Base-by-base conservation (phyloP, 2,113 vertebrate species). In the Cyanoramphus novaezelandiae region DNA sequence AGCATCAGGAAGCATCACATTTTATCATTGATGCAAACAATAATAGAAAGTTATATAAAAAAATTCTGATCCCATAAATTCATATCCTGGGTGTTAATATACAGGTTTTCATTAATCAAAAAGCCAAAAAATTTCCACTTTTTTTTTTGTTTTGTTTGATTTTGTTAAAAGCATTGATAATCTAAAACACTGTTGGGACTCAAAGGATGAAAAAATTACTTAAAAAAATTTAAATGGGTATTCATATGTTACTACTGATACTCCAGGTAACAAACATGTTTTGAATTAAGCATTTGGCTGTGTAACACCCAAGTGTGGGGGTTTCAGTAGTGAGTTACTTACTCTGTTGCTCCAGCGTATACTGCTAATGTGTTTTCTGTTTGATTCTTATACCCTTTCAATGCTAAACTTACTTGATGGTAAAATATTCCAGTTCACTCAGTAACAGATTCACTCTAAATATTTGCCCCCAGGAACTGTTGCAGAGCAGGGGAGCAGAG, bases 51-150 rank as follows among this genome's bases (percentile, higher is more conserved):
- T 55, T 88, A 77, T 31, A 37, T 89, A 68, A 87, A 85, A 85
- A 69, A 65, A 13, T 57, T 46, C 41, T 88, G 82, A 47, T 33
- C 41, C 20, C 28, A 93, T 68, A 50, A 43, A 41, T 57, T 94
- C 72, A 59, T 82, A 59, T 84, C 62, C 65, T 89, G 55, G 29
- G 29, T 79, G 9, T 55, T 96, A 92, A 95, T 76, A 70, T n/a
- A 70, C 20, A 83, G 86, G 52, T 92, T 94, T 91, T 90, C 37
- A 76, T 92, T 47, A 92, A 85, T 93, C 68, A 83, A 88, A 97
- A 94, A 70, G n/a, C 44, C 52, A 57, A 82, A 92, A 11, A 0
- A 3, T 1, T 2, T n/a, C 21, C 7, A 49, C 23, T 14, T 11
- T n/a, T 41, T 13, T 68, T 24, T 62, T 81, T 84, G 10, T 13